Evolutionary conservation across 2,797 vertebrate genomes (phyloP), one percentile per base, ranked within the genome.

Genomic region (Vespertilio murinus): DNA sequence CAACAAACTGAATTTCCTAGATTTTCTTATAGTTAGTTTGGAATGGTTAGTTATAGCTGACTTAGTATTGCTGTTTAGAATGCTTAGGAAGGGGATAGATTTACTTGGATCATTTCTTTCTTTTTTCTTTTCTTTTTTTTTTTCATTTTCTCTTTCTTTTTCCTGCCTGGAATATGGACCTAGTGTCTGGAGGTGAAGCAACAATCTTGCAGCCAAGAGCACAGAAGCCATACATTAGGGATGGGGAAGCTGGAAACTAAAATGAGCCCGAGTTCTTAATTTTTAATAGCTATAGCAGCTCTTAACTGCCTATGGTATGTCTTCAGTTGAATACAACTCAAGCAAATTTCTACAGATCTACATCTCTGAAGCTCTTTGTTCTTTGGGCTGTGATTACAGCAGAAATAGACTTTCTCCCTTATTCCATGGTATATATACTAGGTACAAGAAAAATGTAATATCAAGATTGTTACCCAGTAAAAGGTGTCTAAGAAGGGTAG

Each of bases 351-450:
- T 61, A 6, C 64, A 81, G 54, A 65, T 35, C 67, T 70, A 65
- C 23, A 35, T 65, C 30, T 90, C 30, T 85, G 69, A 65, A 42
- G 25, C 45, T 77, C 40, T 88, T 93, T 69, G 73, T n/a, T 40
- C 42, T 75, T 95, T 81, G n/a, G n/a, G 33, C 28, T 75, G 71
- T 91, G 38, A 89, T 93, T 91, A 52, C 6, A 93, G 65, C 65
- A 85, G 65, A 88, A 91, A 73, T 65, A 40, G 16, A 3, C 52
- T 93, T 78, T 86, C 38, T 2, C 49, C 10, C 28, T 64, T 91
- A 61, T 91, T 64, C 78, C 30, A 33, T 47, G 28, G 13, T 65
- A 11, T 92, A 52, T 78, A 25, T 78, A 5, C 13, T 49, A 49
- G 20, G 22, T 93, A 93, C 25, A 54, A 23, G 64, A 17, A 86